A percentile compares a stretch with the other conserved stretches of the same genome.
Conservation (phyloP, 2,113 vertebrate genomes). For the Megaptera novaeangliae region DNA sequence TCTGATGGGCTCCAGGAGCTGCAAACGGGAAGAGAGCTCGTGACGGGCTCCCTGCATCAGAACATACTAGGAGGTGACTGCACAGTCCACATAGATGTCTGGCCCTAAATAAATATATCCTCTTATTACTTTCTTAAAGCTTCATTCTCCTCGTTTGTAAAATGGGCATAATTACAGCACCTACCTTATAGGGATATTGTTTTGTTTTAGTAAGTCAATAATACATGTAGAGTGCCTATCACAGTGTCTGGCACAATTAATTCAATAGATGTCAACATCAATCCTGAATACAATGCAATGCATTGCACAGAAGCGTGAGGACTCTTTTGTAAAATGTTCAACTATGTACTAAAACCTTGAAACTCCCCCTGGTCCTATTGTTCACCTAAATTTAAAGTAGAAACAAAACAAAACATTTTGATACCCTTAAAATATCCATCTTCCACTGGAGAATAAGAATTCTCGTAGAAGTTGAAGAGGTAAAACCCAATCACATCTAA, state of each 20-base stretch:
- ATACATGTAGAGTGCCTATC: neutral
- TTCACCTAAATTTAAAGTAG: neutral
- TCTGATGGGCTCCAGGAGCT: neutral
- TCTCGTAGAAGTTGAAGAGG: neutral
- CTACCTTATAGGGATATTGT: neutral
- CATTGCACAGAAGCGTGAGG: neutral
- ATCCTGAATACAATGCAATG: neutral
- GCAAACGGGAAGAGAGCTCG: neutral
- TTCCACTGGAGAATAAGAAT: neutral
- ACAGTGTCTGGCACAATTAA: neutral
- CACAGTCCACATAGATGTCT: neutral
- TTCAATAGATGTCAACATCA: neutral
- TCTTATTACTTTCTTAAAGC: neutral
- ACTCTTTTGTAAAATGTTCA: neutral
- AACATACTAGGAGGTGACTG: too few species aligned
- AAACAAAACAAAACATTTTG: neutral
- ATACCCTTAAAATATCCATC: neutral
- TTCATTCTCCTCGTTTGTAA: neutral
- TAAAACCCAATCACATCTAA: neutral
- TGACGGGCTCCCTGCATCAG: neutral
- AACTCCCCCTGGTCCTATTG: neutral
- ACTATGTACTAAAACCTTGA: neutral
- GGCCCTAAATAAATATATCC: neutral
- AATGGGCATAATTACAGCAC: neutral
- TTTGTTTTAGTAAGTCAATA: neutral